Evolutionary conservation across 2,888 invertebrate species (phyloP).

Genomic region (Caenorhabditis sp.): DNA sequence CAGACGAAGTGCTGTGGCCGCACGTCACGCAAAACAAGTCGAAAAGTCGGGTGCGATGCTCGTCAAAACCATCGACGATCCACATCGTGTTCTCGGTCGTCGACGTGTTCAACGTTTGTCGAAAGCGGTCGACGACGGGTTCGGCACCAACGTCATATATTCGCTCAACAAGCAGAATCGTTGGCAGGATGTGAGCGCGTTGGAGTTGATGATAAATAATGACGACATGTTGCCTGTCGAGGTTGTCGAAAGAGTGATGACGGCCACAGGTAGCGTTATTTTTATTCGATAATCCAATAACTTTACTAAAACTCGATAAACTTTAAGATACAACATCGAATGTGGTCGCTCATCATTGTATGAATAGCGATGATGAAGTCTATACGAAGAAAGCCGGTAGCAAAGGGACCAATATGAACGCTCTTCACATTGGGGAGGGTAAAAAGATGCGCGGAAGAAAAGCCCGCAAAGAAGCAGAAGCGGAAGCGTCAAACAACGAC

Average conservation of each 20-base stretch:
- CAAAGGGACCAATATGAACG: constrained; percentile 23
- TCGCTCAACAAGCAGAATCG: constrained; percentile 65
- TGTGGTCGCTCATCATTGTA: constrained; percentile 43
- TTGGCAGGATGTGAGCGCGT: constrained; percentile 53
- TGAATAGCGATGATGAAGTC: constrained; percentile 40
- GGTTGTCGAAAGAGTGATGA: constrained; percentile 29
- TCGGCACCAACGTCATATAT: constrained; percentile 58
- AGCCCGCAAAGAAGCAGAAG: constrained; percentile 22
- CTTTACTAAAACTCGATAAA: no score
- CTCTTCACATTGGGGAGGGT: constrained; percentile 14
- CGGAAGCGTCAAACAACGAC: background rate
- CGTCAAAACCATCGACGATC: constrained; percentile 55
- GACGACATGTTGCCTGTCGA: constrained; percentile 15
- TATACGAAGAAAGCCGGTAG: constrained; percentile 23
- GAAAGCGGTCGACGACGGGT: constrained; percentile 50
- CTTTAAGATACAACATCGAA: constrained; percentile 31
- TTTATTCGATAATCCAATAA: no score
- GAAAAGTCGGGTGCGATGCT: constrained; percentile 41
- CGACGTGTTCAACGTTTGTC: background rate
- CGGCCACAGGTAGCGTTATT: constrained; percentile 36
- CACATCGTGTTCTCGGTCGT: constrained; percentile 46
- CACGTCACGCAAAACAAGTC: constrained; percentile 33
- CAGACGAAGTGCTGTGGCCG: constrained; percentile 47
- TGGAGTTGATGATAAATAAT: constrained; percentile 17
- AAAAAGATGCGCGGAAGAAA: constrained; percentile 26